Evolutionary conservation across 2,888 invertebrate species (phyloP).

Genomic region (Apamea crenata): DNA sequence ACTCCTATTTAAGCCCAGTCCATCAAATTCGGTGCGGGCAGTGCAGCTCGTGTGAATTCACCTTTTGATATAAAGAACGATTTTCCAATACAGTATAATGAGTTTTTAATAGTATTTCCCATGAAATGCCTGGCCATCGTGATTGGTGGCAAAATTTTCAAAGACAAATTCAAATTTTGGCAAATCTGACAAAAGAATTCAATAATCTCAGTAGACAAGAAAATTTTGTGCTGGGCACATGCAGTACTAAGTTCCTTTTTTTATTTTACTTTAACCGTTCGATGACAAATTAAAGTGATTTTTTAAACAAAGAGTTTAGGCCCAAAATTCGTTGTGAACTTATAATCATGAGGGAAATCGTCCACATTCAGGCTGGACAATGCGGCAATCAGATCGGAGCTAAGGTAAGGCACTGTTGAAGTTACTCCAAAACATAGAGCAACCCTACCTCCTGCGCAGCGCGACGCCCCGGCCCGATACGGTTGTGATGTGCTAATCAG

Average conservation of each 20-base stretch:
- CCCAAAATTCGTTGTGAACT: conserved; percentile 80
- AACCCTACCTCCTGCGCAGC: too few species aligned
- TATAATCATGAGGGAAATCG: conserved; percentile 94
- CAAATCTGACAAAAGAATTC: conserved; percentile 73
- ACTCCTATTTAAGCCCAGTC: not conserved
- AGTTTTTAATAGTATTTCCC: not conserved
- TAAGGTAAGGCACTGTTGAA: conserved; percentile 90
- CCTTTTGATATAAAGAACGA: not conserved
- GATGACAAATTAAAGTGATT: conserved; percentile 75
- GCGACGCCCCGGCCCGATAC: not conserved
- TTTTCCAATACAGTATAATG: not conserved
- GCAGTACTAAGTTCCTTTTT: conserved; percentile 62
- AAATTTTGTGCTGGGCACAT: conserved; percentile 80
- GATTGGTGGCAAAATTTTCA: conserved; percentile 29
- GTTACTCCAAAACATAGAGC: too few species aligned
- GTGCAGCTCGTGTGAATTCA: not conserved
- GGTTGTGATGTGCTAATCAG: not conserved
- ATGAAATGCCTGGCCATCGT: conserved; percentile 43
- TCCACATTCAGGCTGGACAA: conserved; percentile 92
- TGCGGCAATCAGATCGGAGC: conserved; percentile 93
- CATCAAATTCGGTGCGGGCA: too few species aligned
- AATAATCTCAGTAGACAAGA: conserved; percentile 66
- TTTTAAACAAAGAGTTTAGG: conserved; percentile 73
- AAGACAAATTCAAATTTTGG: conserved; percentile 54
- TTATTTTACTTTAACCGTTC: conserved; percentile 67